Evolutionary conservation across 2,888 invertebrate genomes (phyloP), one percentile per base, ranked within the genome.

Genomic region (Bellardia pandia): DNA sequence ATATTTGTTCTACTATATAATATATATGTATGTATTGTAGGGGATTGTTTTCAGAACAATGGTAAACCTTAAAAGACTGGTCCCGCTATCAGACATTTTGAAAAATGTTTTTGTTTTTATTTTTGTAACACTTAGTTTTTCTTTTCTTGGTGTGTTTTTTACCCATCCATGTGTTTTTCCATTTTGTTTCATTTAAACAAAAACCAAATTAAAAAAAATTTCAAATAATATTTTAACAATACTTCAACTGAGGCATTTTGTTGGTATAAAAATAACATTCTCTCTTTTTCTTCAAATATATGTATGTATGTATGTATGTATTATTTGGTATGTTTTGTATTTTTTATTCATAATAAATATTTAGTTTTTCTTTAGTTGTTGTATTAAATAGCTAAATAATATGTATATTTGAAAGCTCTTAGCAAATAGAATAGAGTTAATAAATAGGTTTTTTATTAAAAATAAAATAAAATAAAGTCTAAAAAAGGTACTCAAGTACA

Each of bases 61-160:
- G 93, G 93, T 92, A 93, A 93, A 93, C 92, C 93, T 93, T 94
- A 93, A 93, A 93, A 93, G 93, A 93, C 88, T 94, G 94, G 94
- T 94, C 93, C 94, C 93, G 92, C 91, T 94, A 94, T 94, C 94
- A 94, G 94, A 93, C 93, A 93, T 93, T 93, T 92, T 92, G 92
- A 93, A 93, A 93, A 93, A 87, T 85, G 84, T 85, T 93, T 92
- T 91, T 90, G 89, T 92, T 90, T 87, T 86, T 89, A 66, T 85
- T 69, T 79, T 83, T 58, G 68, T 68, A 78, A 86, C 81, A 82
- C 86, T 76, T 88, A 48, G 30, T 91, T 90, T 80, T 88, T 88
- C 42, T 53, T 40, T 42, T 60, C 66, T 56, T 76, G 64, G 60
- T 82, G 71, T 82, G 79, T 42, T 48, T 45, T 13, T 58, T 13